Evolutionary conservation across 2,888 invertebrate genomes (phyloP).

Genomic region (Congeria kusceri): DNA sequence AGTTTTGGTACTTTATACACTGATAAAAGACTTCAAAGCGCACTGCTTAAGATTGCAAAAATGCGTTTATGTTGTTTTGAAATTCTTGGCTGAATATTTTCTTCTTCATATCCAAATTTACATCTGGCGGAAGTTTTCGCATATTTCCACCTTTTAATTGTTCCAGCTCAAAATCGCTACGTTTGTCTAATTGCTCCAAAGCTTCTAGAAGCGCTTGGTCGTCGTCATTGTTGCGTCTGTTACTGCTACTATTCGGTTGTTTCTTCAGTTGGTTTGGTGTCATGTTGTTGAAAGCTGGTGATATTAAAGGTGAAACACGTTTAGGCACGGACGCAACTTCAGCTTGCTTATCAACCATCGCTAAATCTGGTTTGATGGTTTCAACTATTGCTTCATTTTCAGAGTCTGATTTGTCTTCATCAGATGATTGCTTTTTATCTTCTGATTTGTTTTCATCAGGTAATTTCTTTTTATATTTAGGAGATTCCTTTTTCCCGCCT

Average conservation of each 20-base stretch:
- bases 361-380: background rate
- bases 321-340: constrained; percentile 8
- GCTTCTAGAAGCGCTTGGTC: constrained; percentile 43
- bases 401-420: constrained; percentile 13
- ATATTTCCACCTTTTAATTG: constrained; percentile 57
- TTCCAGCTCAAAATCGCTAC: constrained; percentile 55
- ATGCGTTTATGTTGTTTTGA: constrained; percentile 51
- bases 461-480: background rate
- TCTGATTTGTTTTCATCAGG: no score
- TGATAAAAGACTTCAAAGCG: no score
- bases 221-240: constrained; percentile 16
- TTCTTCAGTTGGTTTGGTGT: background rate
- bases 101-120: constrained; percentile 57
- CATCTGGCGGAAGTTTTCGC: constrained; percentile 51
- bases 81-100: constrained; percentile 62
- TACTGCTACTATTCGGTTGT: background rate
- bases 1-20: no score
- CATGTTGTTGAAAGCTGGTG: background rate
- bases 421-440: constrained; percentile 23
- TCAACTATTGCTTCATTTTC: background rate
- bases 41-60: constrained; percentile 45
- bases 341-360: constrained; percentile 10
- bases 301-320: constrained; percentile 12
- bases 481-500: constrained; percentile 17
- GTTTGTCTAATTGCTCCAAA: constrained; percentile 51